Percentiles rank a stretch among this genome's conserved stretches.
phyloP scores from a whole-genome alignment of 2,797 vertebrate genomes.

The Meriones psammophilus region DNA sequence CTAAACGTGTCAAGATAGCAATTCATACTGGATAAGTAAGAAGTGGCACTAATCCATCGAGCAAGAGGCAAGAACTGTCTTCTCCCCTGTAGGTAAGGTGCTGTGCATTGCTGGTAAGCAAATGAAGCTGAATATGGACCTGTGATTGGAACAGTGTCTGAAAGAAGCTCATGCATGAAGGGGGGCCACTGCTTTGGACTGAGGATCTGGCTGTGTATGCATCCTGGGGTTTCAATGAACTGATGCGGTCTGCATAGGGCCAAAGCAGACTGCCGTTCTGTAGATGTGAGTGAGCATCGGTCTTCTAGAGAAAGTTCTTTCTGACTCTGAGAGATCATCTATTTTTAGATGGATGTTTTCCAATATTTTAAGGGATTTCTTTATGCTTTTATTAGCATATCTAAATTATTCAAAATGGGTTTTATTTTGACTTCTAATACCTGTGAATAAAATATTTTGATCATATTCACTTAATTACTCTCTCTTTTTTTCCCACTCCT shows the following conservation, averaged over 20 bases:
- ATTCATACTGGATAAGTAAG: not conserved
- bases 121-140: not conserved
- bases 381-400: not conserved
- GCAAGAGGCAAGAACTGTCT: not conserved
- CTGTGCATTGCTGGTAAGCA: not conserved
- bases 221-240: not conserved
- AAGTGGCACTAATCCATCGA: not conserved
- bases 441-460: not conserved
- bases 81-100: not conserved
- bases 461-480: not conserved
- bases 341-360: not conserved
- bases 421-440: not conserved
- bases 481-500: not conserved
- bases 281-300: not conserved
- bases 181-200: not conserved
- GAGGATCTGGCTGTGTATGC: not conserved
- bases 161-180: not conserved
- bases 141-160: not conserved
- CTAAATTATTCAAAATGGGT: not conserved
- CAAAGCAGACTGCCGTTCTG: not conserved
- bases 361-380: not conserved
- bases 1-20: not conserved
- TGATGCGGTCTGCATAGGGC: not conserved
- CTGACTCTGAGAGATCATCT: not conserved
- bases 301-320: not conserved